A percentile compares a stretch with the other conserved stretches of the same genome.
phyloP scores from a whole-genome alignment of 2,888 invertebrate species.

The Pristionchus japonicus region DNA sequence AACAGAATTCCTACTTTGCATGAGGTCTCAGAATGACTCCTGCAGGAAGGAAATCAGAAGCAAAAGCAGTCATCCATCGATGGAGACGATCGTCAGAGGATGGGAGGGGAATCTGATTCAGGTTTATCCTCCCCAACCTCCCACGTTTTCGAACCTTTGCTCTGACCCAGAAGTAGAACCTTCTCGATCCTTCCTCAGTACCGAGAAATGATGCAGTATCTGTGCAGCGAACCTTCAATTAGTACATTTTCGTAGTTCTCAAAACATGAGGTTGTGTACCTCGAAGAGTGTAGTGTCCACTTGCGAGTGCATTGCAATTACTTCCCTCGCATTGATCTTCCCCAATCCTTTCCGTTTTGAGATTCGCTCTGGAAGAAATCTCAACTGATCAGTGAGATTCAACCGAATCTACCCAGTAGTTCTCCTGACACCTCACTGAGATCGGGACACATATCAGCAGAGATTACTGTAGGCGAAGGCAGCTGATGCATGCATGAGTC shows the following conservation, averaged over 20 bases:
- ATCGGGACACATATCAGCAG: slow-evolving; percentile 48
- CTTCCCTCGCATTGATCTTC: not conserved
- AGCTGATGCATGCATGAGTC: slow-evolving; percentile 57
- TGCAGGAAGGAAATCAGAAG: slow-evolving; percentile 38
- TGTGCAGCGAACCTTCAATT: slow-evolving; percentile 34
- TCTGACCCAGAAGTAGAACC: slow-evolving; percentile 43
- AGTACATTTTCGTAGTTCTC: not conserved
- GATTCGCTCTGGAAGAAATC: not conserved
- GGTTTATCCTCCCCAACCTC: not conserved
- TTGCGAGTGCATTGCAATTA: not conserved
- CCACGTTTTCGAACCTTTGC: not conserved
- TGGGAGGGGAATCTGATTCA: not conserved
- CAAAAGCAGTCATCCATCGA: slow-evolving; percentile 42
- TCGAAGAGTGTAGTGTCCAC: slow-evolving; percentile 4
- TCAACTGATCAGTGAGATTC: not conserved
- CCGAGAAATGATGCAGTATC: slow-evolving; percentile 27
- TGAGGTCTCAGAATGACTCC: slow-evolving; percentile 33
- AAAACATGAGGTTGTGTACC: not conserved
- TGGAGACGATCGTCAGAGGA: slow-evolving; percentile 29
- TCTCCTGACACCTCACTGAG: not conserved
- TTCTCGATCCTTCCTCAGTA: not conserved
- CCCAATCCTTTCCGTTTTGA: not conserved
- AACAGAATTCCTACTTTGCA: not conserved
- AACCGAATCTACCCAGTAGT: not conserved
- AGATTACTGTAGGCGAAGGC: slow-evolving; percentile 56